Evolutionary conservation across 2,888 invertebrate species (phyloP).

Genomic region (Ennomos quercinarius): DNA sequence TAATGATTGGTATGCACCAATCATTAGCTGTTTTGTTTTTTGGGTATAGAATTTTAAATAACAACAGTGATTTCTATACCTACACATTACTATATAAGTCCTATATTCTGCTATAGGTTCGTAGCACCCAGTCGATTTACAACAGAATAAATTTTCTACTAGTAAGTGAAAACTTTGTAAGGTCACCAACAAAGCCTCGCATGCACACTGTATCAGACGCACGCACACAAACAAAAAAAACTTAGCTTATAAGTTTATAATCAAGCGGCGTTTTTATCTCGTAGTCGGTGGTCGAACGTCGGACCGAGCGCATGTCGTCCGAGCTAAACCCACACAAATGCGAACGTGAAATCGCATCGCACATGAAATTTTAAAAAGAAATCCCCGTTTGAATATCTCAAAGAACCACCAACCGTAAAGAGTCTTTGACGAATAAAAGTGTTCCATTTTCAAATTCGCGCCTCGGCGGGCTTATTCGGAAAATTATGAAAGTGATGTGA

Average conservation of each 20-base stretch:
- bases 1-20: no score
- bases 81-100: no score
- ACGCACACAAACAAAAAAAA: constrained; percentile 80
- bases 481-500: constrained; percentile 82
- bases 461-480: constrained; percentile 64
- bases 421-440: constrained; percentile 64
- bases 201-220: constrained; percentile 68
- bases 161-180: constrained; percentile 76
- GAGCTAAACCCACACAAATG: constrained; percentile 63
- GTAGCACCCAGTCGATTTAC: constrained; percentile 17
- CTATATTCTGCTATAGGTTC: background rate
- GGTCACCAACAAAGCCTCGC: constrained; percentile 75
- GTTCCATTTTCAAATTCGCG: constrained; percentile 66
- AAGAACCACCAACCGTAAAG: constrained; percentile 62
- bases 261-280: constrained; percentile 84
- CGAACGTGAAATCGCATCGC: constrained; percentile 69
- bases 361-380: constrained; percentile 64
- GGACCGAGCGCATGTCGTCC: constrained; percentile 77
- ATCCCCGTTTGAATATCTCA: constrained; percentile 51
- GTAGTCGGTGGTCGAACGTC: constrained; percentile 81
- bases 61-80: no score
- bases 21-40: no score
- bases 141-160: constrained; percentile 32
- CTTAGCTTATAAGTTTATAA: constrained; percentile 85
- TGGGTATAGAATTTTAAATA: no score